Conservation (phyloP, 2,113 vertebrate species). For the Furnarius figulus region DNA sequence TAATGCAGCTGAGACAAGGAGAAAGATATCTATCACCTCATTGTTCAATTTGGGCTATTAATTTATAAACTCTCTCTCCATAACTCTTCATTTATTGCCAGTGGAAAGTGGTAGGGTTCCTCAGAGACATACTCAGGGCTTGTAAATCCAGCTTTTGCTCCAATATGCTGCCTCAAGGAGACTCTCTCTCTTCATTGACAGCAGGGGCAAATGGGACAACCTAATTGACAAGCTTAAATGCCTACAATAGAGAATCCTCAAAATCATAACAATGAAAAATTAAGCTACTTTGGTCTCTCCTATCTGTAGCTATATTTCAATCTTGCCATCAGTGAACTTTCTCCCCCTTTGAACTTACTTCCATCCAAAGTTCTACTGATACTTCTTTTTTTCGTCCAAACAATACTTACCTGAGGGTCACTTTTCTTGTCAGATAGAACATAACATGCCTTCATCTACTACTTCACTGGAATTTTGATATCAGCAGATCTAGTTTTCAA, state of each 20-base stretch:
- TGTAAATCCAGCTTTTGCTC: neutral
- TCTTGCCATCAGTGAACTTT: neutral
- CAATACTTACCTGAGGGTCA: neutral
- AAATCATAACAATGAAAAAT: neutral
- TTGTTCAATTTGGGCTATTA: neutral
- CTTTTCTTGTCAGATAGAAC: neutral
- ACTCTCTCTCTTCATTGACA: neutral
- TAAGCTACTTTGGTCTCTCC: neutral
- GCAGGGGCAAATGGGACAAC: neutral
- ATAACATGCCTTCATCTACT: neutral
- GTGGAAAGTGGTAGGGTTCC: neutral
- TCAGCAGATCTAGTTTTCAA: neutral
- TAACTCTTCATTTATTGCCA: neutral
- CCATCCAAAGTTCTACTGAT: neutral
- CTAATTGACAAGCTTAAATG: neutral
- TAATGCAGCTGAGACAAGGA: neutral
- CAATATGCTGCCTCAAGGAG: rapidly evolving
- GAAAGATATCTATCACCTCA: neutral
- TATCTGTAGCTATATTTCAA: neutral
- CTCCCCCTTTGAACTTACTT: neutral
- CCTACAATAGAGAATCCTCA: neutral
- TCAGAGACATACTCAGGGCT: neutral
- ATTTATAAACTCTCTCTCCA: neutral
- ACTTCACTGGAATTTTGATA: neutral
- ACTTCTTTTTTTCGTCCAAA: neutral